Evolutionary conservation across 2,113 vertebrate genomes (phyloP).

Genomic region (Prietella phreatophila): DNA sequence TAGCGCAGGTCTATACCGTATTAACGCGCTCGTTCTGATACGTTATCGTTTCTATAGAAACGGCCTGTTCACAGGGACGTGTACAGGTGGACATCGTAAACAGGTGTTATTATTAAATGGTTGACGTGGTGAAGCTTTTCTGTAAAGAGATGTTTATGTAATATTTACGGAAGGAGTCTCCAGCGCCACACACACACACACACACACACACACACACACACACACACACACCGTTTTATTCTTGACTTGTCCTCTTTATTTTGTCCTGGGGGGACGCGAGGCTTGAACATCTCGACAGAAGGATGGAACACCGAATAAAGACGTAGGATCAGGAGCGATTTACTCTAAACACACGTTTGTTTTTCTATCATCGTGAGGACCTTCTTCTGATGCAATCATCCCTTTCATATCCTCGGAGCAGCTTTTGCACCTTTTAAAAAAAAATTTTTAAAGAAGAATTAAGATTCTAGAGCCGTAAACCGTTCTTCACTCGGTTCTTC

Average conservation of each 20-base stretch:
- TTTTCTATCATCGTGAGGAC: not conserved
- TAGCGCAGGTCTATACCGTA: not conserved
- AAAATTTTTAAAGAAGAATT: not conserved
- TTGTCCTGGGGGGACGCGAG: not conserved
- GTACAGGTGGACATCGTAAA: not conserved
- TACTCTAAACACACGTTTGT: not conserved
- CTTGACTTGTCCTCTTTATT: too few species aligned
- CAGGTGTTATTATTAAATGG: too few species aligned
- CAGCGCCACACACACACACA: not conserved
- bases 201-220: too few species aligned
- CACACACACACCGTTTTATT: too few species aligned
- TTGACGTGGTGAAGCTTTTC: not conserved
- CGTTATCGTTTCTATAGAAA: not conserved
- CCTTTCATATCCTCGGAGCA: too few species aligned
- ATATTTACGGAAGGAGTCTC: not conserved
- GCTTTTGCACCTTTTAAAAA: not conserved
- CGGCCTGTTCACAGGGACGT: not conserved
- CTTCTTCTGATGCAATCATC: too few species aligned
- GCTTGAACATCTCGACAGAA: conserved; percentile 28
- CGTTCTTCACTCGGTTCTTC: not conserved
- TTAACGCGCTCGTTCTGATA: not conserved
- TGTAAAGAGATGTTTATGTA: not conserved
- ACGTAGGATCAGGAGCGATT: not conserved
- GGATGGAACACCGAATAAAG: conserved; percentile 20
- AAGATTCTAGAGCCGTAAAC: not conserved